Conservation (phyloP, 2,888 invertebrate species). For the Venusia cambrica region DNA sequence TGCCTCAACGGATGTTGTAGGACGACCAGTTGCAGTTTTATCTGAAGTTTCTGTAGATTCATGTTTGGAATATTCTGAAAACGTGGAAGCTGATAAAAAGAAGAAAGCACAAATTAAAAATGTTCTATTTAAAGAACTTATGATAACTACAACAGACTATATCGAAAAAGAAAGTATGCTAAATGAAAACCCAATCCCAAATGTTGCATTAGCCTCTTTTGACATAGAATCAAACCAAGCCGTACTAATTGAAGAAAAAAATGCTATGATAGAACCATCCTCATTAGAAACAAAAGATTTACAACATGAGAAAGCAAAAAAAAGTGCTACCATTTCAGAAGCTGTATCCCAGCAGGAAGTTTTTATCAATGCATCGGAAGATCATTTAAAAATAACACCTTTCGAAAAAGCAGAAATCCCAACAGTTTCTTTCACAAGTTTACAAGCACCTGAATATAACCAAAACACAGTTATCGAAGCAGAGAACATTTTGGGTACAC, state of each 20-base stretch:
- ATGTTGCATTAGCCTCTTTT: conserved; percentile 38
- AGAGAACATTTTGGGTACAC: conserved; percentile 69
- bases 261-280: conserved; percentile 63
- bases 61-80: conserved; percentile 48
- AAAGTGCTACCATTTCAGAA: conserved; percentile 71
- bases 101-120: conserved; percentile 76
- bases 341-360: conserved; percentile 82
- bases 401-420: conserved; percentile 57
- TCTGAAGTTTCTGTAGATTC: conserved; percentile 70
- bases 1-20: conserved; percentile 65
- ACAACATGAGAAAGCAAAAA: conserved; percentile 52
- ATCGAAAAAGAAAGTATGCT: conserved; percentile 80
- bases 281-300: conserved; percentile 41
- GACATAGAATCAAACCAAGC: conserved; percentile 64
- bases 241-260: conserved; percentile 74
- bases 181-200: conserved; percentile 34
- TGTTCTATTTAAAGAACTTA: conserved; percentile 75
- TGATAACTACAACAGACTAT: conserved; percentile 72
- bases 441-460: conserved; percentile 79
- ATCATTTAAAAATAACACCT: conserved; percentile 43
- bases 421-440: conserved; percentile 62
- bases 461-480: conserved; percentile 81
- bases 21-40: conserved; percentile 74
- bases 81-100: conserved; percentile 2
- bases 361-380: conserved; percentile 68